These are phyloP conservation scores for Tragelaphus scriptus DNA, from an alignment of 2,113 vertebrate genomes.

Conservation along the genomic window DNA sequence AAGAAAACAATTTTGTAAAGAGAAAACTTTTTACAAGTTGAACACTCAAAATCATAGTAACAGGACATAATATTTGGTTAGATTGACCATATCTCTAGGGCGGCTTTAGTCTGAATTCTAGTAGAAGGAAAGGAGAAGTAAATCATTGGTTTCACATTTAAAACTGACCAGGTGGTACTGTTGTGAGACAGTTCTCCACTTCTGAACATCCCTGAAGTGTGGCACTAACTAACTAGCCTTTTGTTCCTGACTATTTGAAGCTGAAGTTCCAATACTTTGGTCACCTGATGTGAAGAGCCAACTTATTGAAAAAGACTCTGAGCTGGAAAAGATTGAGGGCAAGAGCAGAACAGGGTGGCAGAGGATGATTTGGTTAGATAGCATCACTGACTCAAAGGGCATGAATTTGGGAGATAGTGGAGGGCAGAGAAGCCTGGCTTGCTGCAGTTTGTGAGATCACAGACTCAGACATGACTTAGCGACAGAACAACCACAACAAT, in stretches of 20 bases:
- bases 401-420: background rate
- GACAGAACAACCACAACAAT: background rate
- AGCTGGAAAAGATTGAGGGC: background rate
- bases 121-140: background rate
- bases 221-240: background rate
- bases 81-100: background rate
- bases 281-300: background rate
- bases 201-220: background rate
- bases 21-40: background rate
- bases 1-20: background rate
- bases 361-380: background rate
- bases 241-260: background rate
- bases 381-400: background rate
- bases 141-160: background rate
- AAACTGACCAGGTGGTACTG: background rate
- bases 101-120: background rate
- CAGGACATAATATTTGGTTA: background rate
- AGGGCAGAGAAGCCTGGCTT: background rate
- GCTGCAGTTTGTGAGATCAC: background rate
- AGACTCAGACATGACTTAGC: background rate
- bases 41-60: background rate
- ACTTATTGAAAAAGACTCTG: background rate
- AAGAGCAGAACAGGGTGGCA: background rate
- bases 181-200: background rate
- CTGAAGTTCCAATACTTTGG: background rate